A percentile compares a stretch with the other conserved stretches of the same genome.
These are phyloP conservation scores for Myotis daubentonii DNA, from an alignment of 2,797 vertebrate species.

Conservation along the genomic window DNA sequence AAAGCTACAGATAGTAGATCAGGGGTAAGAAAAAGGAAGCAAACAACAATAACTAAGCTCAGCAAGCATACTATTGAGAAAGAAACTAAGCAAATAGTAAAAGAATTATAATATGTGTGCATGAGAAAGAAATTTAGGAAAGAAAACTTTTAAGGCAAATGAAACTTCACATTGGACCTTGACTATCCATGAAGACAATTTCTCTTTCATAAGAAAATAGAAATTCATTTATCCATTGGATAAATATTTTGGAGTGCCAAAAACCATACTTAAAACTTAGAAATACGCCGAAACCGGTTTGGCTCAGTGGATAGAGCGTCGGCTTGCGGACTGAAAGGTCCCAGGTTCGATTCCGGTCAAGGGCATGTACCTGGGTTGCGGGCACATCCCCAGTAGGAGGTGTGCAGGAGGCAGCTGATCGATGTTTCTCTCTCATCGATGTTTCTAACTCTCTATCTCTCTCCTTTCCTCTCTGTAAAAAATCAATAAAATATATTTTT, in stretches of 20 bases:
- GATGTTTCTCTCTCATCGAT: too few relatives aligned
- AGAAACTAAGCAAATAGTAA: not conserved
- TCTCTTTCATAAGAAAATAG: not conserved
- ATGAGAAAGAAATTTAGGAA: not conserved
- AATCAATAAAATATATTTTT: too few relatives aligned
- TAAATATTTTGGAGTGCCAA: not conserved
- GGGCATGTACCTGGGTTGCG: too few relatives aligned
- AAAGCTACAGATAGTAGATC: not conserved
- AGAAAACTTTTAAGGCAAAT: not conserved
- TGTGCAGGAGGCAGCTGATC: too few relatives aligned
- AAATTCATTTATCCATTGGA: not conserved
- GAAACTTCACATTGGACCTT: not conserved
- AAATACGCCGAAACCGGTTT: too few relatives aligned
- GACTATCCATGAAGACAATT: not conserved
- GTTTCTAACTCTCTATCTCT: too few relatives aligned
- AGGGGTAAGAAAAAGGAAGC: not conserved
- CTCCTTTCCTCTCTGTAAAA: too few relatives aligned
- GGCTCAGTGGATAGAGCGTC: too few relatives aligned
- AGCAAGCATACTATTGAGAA: not conserved
- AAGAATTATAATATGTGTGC: not conserved
- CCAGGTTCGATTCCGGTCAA: too few relatives aligned
- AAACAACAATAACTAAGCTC: not conserved
- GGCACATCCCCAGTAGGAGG: too few relatives aligned
- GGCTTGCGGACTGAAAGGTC: too few relatives aligned
- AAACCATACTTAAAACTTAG: not conserved